Evolutionary conservation across 2,888 invertebrate genomes (phyloP).

Genomic region (Sarcophaga caerulescens): DNA sequence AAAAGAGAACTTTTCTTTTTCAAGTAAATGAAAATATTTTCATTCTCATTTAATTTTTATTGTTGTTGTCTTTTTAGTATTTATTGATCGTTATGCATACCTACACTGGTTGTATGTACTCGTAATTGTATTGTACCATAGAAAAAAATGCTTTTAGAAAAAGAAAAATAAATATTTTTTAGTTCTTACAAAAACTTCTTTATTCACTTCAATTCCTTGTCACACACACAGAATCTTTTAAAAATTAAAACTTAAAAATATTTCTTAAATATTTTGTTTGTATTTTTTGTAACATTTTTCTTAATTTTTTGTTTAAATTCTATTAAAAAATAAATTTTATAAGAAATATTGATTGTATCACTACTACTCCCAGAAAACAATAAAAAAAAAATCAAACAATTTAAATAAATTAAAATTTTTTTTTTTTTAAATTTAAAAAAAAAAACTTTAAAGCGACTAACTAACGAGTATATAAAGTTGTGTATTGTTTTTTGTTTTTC

Average conservation of each 20-base stretch:
- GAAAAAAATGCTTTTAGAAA: background rate
- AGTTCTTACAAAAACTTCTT: constrained; percentile 41
- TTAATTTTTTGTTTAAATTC: background rate
- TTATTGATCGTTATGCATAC: too few species aligned
- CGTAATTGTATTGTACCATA: too few species aligned
- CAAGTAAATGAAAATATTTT: too few species aligned
- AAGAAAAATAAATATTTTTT: background rate
- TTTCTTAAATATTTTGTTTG: constrained; percentile 32
- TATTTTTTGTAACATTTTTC: background rate
- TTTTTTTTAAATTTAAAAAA: constrained; percentile 7
- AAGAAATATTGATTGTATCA: constrained; percentile 6
- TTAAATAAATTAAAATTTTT: constrained; percentile 5
- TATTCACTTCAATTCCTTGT: constrained; percentile 51
- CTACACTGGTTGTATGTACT: fast-evolving
- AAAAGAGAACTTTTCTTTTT: too few species aligned
- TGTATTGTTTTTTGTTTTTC: constrained; percentile 15
- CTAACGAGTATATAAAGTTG: background rate
- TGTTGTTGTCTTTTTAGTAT: too few species aligned
- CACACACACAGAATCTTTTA: constrained; percentile 34
- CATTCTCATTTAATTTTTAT: too few species aligned
- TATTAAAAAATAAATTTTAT: constrained; percentile 18
- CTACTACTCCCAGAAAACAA: constrained; percentile 36
- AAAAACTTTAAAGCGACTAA: background rate
- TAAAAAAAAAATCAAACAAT: constrained; percentile 10
- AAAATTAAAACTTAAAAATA: constrained; percentile 45